phyloP scores from a whole-genome alignment of 2,888 invertebrate genomes.

The Philaethria dido region DNA sequence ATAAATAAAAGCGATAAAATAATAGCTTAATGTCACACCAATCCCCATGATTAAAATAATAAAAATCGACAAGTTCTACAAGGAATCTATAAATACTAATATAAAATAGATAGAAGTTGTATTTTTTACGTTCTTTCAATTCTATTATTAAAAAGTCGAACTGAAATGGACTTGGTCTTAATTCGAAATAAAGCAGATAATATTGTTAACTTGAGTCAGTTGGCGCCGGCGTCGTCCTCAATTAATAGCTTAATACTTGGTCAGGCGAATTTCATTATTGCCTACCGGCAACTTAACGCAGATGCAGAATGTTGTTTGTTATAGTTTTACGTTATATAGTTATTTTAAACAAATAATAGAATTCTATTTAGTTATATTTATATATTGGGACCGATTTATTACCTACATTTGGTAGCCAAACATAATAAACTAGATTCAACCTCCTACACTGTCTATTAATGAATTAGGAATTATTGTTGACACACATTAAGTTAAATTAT shows the following conservation, averaged over 20 bases:
- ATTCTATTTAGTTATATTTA: neutral
- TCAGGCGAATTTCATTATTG: constrained; percentile 46
- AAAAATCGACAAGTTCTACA: neutral
- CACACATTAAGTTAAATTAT: neutral
- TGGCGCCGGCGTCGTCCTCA: constrained; percentile 56
- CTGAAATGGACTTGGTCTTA: constrained; percentile 11
- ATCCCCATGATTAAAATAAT: too few relatives aligned
- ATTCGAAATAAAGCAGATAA: constrained; percentile 34
- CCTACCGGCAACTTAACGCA: constrained; percentile 29
- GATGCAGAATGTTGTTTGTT: constrained; percentile 8
- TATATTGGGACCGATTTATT: neutral
- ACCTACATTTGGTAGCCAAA: neutral
- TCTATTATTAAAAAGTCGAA: constrained; percentile 10
- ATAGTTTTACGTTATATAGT: neutral
- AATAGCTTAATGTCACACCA: too few relatives aligned
- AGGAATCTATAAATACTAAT: neutral
- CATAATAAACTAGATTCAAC: neutral
- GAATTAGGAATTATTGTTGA: neutral
- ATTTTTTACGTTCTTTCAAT: neutral
- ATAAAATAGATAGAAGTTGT: neutral
- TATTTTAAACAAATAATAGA: too few relatives aligned
- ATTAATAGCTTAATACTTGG: constrained; percentile 57
- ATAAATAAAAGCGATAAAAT: too few relatives aligned
- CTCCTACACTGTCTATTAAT: neutral
- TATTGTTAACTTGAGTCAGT: constrained; percentile 47